Percentiles rank a stretch among this genome's conserved stretches.
These are phyloP conservation scores for Crotalus horridus DNA, from an alignment of 2,113 vertebrate species.

Conservation along the genomic window DNA sequence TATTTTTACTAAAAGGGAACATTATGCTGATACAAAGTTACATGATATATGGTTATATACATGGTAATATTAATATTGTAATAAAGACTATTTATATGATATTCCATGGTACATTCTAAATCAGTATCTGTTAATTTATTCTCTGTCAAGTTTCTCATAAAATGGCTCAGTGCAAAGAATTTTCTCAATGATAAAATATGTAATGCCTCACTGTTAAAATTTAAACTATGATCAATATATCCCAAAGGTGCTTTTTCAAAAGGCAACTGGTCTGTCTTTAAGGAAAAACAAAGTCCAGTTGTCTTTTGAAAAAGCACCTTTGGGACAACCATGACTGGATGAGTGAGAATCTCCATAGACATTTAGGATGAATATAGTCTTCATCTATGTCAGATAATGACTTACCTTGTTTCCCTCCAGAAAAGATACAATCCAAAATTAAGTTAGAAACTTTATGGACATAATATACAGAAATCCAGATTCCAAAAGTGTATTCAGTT, in stretches of 20 bases:
- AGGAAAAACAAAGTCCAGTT: too few species aligned
- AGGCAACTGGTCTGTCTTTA: too few species aligned
- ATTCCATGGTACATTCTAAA: conserved; percentile 26
- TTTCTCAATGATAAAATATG: neutral
- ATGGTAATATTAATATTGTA: conserved; percentile 37
- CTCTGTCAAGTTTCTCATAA: conserved; percentile 29
- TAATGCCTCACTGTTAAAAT: too few species aligned
- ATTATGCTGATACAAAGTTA: conserved; percentile 14
- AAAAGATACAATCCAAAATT: neutral
- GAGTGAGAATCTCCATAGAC: too few species aligned
- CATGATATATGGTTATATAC: conserved; percentile 2
- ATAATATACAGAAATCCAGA: too few species aligned
- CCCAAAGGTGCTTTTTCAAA: too few species aligned
- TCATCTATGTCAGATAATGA: neutral
- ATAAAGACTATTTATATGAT: neutral
- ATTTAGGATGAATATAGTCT: neutral
- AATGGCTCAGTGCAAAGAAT: conserved; percentile 8
- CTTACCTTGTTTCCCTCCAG: neutral
- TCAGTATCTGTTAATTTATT: conserved; percentile 25
- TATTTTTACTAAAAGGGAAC: conserved; percentile 39
- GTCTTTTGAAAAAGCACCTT: too few species aligned
- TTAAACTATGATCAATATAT: neutral
- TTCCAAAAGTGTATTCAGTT: neutral
- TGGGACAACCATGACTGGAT: too few species aligned
- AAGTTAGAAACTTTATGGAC: neutral